Evolutionary conservation across 2,888 invertebrate species (phyloP), one percentile per base, ranked within the genome.

Genomic region (Clunio marinus): DNA sequence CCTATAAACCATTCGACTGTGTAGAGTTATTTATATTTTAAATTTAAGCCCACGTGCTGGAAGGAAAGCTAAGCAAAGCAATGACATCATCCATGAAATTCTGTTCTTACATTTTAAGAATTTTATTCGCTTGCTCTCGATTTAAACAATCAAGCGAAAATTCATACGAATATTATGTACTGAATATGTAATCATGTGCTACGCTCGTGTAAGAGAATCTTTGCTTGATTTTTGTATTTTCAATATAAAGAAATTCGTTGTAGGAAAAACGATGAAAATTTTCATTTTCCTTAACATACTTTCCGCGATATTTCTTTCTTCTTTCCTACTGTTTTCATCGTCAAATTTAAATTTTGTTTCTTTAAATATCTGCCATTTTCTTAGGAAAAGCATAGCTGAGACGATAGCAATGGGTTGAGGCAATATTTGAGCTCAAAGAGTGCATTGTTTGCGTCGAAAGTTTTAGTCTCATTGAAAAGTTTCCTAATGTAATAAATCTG

Each of bases 161-260:
- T 59, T 35, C 17, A 51, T 51, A 51, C 20, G 51, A 8, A 58
- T 58, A 58, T 51, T 51, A 51, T n/a, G n/a, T 27, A 58, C 35
- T 28, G 59, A 59, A 59, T 59, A 59, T 20, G 17, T 35, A 59
- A 59, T 59, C 59, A 59, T 32, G 59, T 32, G 2, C 57, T 57
- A 15, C 41, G n/a, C 28, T 8, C 20, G 32, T 27, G 32, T 59
- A 32, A 3, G 51, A 20, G 59, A 32, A 59, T 59, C 27, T 41
- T 41, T 41, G n/a, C 28, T n/a, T 13, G 28, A 59, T 8, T 59
- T 15, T 13, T 51, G 51, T 10, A 51, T n/a, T n/a, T n/a, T n/a
- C n/a, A n/a, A n/a, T n/a, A n/a, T n/a, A n/a, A n/a, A n/a, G n/a
- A n/a, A n/a, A n/a, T n/a, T n/a, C n/a, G n/a, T n/a, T n/a, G 15